Conservation (phyloP, 2,113 vertebrate genomes). For the Cervus canadensis region DNA sequence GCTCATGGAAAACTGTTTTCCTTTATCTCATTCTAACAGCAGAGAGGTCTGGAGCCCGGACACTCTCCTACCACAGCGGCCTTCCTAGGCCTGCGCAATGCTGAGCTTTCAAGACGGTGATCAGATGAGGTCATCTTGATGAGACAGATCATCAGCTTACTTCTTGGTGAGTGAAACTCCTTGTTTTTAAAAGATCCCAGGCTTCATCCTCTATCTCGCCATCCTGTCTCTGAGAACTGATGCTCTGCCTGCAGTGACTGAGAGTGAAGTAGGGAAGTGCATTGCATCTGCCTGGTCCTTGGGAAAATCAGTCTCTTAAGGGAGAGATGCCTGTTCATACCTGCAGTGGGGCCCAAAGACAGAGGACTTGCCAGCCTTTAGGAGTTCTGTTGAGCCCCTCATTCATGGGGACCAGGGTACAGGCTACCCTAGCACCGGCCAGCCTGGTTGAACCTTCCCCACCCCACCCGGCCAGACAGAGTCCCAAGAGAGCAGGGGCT, state of each 20-base stretch:
- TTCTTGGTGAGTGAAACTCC: conserved; percentile 44
- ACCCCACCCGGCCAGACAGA: background rate
- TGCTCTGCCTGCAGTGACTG: background rate
- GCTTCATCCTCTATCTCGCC: conserved; percentile 10
- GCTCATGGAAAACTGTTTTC: conserved; percentile 51
- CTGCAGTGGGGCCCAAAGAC: background rate
- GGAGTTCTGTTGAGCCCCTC: background rate
- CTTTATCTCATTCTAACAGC: conserved; percentile 25
- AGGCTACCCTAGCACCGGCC: accelerated
- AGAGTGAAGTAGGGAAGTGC: background rate
- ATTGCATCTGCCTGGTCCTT: background rate
- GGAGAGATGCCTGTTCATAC: accelerated
- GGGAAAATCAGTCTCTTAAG: background rate
- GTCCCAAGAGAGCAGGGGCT: background rate
- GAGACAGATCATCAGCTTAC: background rate
- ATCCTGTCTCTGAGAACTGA: conserved; percentile 29
- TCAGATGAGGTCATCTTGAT: conserved; percentile 41
- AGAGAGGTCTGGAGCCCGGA: conserved; percentile 23
- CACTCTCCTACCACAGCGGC: background rate
- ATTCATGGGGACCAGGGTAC: background rate
- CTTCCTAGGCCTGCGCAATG: background rate
- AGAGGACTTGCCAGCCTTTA: background rate
- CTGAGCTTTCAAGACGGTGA: conserved; percentile 9
- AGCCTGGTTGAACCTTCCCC: background rate
- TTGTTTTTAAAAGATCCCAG: conserved; percentile 54